Evolutionary conservation across 2,888 invertebrate species (phyloP).

Genomic region (Nephrotoma appendiculata): DNA sequence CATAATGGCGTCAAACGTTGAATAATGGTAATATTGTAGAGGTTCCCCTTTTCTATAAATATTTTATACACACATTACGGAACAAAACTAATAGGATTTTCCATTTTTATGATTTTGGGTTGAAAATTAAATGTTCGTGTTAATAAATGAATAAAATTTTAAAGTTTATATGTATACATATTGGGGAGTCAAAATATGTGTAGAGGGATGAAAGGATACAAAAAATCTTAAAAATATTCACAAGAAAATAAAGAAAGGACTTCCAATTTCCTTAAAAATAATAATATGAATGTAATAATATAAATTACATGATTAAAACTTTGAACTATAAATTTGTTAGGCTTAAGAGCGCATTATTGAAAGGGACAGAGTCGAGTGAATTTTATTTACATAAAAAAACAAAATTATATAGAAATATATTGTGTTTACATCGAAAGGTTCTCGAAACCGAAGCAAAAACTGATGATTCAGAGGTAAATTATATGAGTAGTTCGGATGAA

Average conservation of each 20-base stretch:
- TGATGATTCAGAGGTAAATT: not conserved
- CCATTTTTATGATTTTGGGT: not conserved
- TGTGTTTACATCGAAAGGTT: too few relatives aligned
- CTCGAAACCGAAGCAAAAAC: not conserved
- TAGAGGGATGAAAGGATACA: not conserved
- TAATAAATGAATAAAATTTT: not conserved
- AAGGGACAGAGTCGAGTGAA: not conserved
- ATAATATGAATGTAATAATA: not conserved
- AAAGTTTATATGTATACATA: not conserved
- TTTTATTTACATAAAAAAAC: too few relatives aligned
- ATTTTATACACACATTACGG: not conserved
- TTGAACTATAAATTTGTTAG: not conserved
- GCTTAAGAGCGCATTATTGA: not conserved
- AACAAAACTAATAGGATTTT: not conserved
- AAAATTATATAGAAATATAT: too few relatives aligned
- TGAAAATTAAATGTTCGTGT: not conserved
- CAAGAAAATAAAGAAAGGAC: not conserved
- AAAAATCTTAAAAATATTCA: not conserved
- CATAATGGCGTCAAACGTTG: not conserved
- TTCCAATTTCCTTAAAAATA: not conserved
- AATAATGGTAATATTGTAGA: not conserved
- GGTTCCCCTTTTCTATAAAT: not conserved
- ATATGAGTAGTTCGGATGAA: not conserved
- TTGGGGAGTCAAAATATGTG: not conserved
- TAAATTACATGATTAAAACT: not conserved